A percentile compares a stretch with the other conserved stretches of the same genome.
phyloP scores from a whole-genome alignment of 2,113 vertebrate species.

The Dascyllus trimaculatus region DNA sequence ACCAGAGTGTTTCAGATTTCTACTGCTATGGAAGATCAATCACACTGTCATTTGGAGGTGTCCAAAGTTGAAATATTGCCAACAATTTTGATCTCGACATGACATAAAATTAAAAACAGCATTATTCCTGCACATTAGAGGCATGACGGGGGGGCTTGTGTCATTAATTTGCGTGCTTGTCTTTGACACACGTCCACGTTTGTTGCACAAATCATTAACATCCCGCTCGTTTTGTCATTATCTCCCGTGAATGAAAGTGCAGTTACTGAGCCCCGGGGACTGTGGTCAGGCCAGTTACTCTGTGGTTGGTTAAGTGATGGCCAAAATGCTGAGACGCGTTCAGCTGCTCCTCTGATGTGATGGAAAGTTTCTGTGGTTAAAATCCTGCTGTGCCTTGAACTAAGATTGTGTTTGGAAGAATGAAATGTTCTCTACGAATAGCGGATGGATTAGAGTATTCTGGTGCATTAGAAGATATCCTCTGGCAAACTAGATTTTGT shows the following conservation, averaged over 20 bases:
- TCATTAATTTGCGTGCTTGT: constrained; percentile 36
- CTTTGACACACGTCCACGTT: constrained; percentile 41
- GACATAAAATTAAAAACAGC: not conserved
- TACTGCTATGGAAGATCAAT: constrained; percentile 9
- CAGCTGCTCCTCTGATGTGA: constrained; percentile 51
- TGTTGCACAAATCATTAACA: constrained; percentile 51
- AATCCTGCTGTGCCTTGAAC: constrained; percentile 19
- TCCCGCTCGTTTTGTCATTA: constrained; percentile 48
- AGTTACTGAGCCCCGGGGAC: constrained; percentile 12
- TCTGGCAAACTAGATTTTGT: too few species aligned
- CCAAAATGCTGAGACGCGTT: constrained; percentile 49
- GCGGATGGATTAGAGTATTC: not conserved
- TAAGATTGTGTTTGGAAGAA: constrained; percentile 23
- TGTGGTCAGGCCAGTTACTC: constrained; percentile 7
- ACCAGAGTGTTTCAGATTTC: not conserved
- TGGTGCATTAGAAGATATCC: too few species aligned
- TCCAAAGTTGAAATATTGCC: not conserved
- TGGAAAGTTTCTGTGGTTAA: constrained; percentile 7
- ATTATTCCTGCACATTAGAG: constrained; percentile 1
- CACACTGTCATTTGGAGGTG: not conserved
- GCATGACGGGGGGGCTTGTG: not conserved
- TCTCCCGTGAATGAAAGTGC: constrained; percentile 18
- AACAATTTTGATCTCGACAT: not conserved
- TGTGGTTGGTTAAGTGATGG: constrained; percentile 13
- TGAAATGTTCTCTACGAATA: constrained; percentile 8